Percentiles rank a stretch among this genome's conserved stretches.
phyloP scores from a whole-genome alignment of 1,140 invertebrate genomes.

The Micrasema longulum region DNA sequence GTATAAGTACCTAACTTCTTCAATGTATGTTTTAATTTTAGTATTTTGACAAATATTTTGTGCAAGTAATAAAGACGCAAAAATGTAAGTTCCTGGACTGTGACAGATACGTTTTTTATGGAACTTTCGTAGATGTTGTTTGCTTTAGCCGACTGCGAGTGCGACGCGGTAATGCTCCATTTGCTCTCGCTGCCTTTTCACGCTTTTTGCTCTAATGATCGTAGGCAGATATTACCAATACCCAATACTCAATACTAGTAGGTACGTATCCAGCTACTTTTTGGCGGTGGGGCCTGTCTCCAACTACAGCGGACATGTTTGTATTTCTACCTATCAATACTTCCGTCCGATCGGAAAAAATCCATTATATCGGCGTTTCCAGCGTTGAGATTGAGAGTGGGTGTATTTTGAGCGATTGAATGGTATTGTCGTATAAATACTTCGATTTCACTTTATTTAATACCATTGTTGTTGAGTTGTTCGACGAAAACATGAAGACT shows the following conservation, averaged over 20 bases:
- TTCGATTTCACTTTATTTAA: conserved; percentile 23
- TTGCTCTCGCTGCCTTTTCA: conserved; percentile 33
- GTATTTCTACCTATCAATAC: background rate
- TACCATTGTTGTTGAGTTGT: conserved; percentile 43
- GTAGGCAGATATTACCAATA: background rate
- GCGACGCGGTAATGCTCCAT: conserved; percentile 21
- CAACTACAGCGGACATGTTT: background rate
- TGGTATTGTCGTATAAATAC: conserved; percentile 50
- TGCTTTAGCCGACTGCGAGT: conserved; percentile 11
- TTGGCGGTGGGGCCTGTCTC: conserved; percentile 2
- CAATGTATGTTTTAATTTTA: no score
- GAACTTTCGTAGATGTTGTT: conserved; percentile 8
- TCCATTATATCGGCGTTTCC: background rate
- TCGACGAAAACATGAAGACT: conserved; percentile 45
- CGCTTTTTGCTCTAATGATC: conserved; percentile 22
- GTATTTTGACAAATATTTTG: no score
- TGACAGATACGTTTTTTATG: conserved; percentile 1
- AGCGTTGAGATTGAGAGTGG: background rate
- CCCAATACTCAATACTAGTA: no score
- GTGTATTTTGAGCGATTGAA: conserved; percentile 11
- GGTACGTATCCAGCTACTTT: background rate
- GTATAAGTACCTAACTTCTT: no score
- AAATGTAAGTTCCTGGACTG: conserved; percentile 9
- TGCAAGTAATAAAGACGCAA: no score
- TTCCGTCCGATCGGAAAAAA: conserved; percentile 6